Evolutionary conservation across 2,888 invertebrate genomes (phyloP).

Genomic region (Danaus chrysippus): DNA sequence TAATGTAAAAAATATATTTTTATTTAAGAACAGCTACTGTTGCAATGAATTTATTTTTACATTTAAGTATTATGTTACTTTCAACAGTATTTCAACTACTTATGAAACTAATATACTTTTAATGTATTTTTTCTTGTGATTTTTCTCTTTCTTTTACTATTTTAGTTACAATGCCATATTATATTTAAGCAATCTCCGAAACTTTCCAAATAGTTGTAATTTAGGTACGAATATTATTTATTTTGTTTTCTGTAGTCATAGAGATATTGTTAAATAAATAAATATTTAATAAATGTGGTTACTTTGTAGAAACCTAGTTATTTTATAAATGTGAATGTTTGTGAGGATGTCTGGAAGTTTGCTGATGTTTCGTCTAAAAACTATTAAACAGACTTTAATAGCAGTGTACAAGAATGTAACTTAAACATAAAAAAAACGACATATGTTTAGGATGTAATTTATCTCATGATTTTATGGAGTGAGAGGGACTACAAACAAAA

Average conservation of each 20-base stretch:
- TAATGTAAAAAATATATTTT: not conserved
- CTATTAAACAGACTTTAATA: too few species aligned
- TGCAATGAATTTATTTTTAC: not conserved
- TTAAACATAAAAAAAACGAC: too few species aligned
- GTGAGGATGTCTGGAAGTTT: too few species aligned
- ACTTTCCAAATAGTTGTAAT: slow-evolving; percentile 20
- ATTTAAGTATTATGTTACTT: not conserved
- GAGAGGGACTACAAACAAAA: too few species aligned
- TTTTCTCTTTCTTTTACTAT: not conserved
- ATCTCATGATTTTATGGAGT: too few species aligned
- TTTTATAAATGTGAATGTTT: too few species aligned
- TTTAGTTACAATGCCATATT: slow-evolving; percentile 34
- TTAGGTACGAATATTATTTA: slow-evolving; percentile 31
- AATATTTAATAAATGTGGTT: not conserved
- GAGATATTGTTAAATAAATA: slow-evolving; percentile 23
- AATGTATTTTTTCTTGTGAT: not conserved
- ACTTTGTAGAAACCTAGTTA: not conserved
- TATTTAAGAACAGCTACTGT: too few species aligned
- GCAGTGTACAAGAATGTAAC: too few species aligned
- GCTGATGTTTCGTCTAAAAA: too few species aligned
- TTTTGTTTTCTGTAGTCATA: slow-evolving; percentile 26
- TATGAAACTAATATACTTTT: not conserved
- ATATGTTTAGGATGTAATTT: too few species aligned
- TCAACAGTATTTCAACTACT: slow-evolving; percentile 1
- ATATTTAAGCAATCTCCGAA: slow-evolving; percentile 28